A percentile compares a stretch with the other conserved stretches of the same genome.
Evolutionary conservation across 2,113 vertebrate genomes (phyloP).

Genomic region (Lucifuga dentata): DNA sequence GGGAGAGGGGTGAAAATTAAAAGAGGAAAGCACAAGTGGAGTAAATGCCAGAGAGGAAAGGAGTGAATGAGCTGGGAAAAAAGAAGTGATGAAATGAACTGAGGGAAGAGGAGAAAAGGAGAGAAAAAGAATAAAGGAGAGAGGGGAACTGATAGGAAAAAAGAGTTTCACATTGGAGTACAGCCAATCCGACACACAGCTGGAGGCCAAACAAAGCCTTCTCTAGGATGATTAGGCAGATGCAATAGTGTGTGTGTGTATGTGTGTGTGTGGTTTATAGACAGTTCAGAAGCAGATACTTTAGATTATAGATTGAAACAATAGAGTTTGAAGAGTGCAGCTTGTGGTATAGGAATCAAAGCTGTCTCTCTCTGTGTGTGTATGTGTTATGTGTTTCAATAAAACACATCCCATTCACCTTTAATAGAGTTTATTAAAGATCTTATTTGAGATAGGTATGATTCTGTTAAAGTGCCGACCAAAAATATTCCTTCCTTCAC

Average conservation of each 20-base stretch:
- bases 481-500: slow-evolving; percentile 50
- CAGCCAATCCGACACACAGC: slow-evolving; percentile 54
- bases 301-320: slow-evolving; percentile 1
- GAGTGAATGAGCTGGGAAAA: not conserved
- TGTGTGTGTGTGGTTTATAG: slow-evolving; percentile 9
- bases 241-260: slow-evolving; percentile 28
- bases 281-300: not conserved
- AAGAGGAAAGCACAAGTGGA: no score
- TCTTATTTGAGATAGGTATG: slow-evolving; percentile 61
- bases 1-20: not conserved
- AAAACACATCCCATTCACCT: slow-evolving; percentile 30
- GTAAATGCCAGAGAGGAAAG: not conserved
- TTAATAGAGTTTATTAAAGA: slow-evolving; percentile 79
- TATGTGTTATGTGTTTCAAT: slow-evolving; percentile 25
- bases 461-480: slow-evolving; percentile 82
- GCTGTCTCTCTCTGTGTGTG: no score
- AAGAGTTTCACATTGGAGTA: slow-evolving; percentile 34
- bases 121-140: not conserved
- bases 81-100: not conserved
- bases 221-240: slow-evolving; percentile 59
- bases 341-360: not conserved
- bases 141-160: not conserved
- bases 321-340: no score
- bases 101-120: not conserved
- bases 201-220: slow-evolving; percentile 56